Evolutionary conservation across 2,888 invertebrate species (phyloP).

Genomic region (Mongoloraphidia duomilia): DNA sequence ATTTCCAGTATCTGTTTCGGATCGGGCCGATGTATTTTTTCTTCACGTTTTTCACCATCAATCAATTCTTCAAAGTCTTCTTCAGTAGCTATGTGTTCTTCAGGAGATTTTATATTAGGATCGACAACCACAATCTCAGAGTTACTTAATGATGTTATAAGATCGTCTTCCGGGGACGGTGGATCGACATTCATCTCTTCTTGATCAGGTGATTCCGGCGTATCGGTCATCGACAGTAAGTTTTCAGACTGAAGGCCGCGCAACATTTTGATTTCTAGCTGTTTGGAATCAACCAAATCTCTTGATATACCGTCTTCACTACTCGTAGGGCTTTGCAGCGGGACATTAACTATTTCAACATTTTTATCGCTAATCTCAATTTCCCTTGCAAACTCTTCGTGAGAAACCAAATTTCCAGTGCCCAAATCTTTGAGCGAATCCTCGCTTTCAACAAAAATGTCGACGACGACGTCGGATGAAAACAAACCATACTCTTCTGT

Average conservation of each 20-base stretch:
- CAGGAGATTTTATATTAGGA: slow-evolving; percentile 42
- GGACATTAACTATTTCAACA: slow-evolving; percentile 21
- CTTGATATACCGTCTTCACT: slow-evolving; percentile 23
- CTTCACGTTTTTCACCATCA: slow-evolving; percentile 44
- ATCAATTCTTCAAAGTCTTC: slow-evolving; percentile 53
- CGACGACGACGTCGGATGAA: slow-evolving; percentile 43
- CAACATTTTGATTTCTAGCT: slow-evolving; percentile 20
- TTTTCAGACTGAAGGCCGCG: slow-evolving; percentile 28
- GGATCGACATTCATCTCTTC: slow-evolving; percentile 33
- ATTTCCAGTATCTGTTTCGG: slow-evolving; percentile 26
- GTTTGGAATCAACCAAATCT: slow-evolving; percentile 3
- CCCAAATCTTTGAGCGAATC: slow-evolving; percentile 32
- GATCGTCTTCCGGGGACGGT: slow-evolving; percentile 30
- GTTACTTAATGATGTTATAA: slow-evolving; percentile 31
- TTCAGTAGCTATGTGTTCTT: slow-evolving; percentile 47
- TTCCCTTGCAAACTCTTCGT: slow-evolving; percentile 21
- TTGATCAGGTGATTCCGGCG: slow-evolving; percentile 37
- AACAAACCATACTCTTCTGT: slow-evolving; percentile 49
- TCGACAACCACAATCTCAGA: slow-evolving; percentile 49
- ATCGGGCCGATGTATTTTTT: slow-evolving; percentile 27
- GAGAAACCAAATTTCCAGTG: slow-evolving; percentile 25
- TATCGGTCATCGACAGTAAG: slow-evolving; percentile 31
- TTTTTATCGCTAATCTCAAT: slow-evolving; percentile 23
- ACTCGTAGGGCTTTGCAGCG: slow-evolving; percentile 30
- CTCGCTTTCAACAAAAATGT: slow-evolving; percentile 40